Evolutionary conservation across 2,113 vertebrate genomes (phyloP).

Genomic region (Elephantulus edwardii): DNA sequence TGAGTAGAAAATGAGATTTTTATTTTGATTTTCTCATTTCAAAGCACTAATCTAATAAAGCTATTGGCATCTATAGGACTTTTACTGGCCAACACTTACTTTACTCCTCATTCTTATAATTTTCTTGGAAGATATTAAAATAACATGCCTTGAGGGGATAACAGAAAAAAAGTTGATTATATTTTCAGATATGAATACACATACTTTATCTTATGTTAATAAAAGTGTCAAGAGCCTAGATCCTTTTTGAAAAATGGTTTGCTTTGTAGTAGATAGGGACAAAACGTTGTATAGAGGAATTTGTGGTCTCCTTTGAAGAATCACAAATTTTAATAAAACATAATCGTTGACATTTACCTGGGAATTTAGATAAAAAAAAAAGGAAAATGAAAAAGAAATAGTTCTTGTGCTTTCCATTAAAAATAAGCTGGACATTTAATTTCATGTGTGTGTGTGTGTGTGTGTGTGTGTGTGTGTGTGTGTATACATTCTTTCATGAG

Average conservation of each 20-base stretch:
- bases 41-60: conserved; percentile 33
- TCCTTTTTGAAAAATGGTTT: conserved; percentile 34
- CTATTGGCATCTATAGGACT: neutral
- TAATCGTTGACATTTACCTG: conserved; percentile 21
- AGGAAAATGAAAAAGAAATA: neutral
- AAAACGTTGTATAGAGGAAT: neutral
- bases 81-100: neutral
- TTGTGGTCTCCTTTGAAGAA: neutral
- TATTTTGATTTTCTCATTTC: conserved; percentile 4
- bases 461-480: too few relatives aligned
- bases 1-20: conserved; percentile 42
- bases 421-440: conserved; percentile 28
- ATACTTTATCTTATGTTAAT: neutral
- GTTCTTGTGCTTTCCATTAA: neutral
- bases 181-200: conserved; percentile 4
- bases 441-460: neutral
- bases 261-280: neutral
- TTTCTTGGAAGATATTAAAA: conserved; percentile 9
- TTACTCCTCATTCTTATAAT: neutral
- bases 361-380: conserved; percentile 7
- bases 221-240: conserved; percentile 1
- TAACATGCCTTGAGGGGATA: neutral
- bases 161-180: neutral
- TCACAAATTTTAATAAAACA: conserved; percentile 37
- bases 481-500: conserved; percentile 7